These are phyloP conservation scores for Campoletis raptor DNA, from an alignment of 2,888 invertebrate genomes.

Conservation along the genomic window DNA sequence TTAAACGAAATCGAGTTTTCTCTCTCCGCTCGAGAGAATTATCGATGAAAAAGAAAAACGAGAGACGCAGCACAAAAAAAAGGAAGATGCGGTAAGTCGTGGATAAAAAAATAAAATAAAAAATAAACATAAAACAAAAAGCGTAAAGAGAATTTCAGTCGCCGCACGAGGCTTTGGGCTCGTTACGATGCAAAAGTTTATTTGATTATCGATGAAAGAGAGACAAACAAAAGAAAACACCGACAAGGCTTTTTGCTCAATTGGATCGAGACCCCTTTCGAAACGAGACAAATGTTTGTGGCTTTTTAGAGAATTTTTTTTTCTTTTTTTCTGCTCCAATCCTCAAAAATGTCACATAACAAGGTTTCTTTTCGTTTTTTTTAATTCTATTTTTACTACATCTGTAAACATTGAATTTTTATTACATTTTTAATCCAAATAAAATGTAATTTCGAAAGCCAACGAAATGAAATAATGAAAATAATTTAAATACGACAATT, in stretches of 20 bases:
- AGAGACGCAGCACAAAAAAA: neutral
- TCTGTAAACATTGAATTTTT: neutral
- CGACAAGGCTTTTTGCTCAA: conserved; percentile 11
- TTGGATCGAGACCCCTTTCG: neutral
- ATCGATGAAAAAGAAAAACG: conserved; percentile 7
- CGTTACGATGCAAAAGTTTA: neutral
- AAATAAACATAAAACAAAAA: neutral
- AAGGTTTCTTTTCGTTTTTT: no score
- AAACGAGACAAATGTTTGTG: neutral
- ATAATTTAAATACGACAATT: neutral
- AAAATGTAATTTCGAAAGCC: neutral
- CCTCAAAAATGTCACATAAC: neutral
- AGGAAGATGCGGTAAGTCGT: neutral
- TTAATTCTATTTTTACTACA: neutral
- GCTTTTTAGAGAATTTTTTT: neutral
- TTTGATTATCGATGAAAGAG: conserved; percentile 7
- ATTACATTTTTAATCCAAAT: neutral
- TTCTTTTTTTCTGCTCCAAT: neutral
- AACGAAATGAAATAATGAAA: neutral
- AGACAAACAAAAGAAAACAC: neutral
- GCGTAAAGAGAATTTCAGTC: neutral
- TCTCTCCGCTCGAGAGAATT: conserved; percentile 13
- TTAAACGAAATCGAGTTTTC: conserved; percentile 32
- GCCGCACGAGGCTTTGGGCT: neutral
- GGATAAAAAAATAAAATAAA: neutral